These are phyloP conservation scores for Monomorium pharaonis DNA, from an alignment of 1,140 invertebrate species.

Conservation along the genomic window DNA sequence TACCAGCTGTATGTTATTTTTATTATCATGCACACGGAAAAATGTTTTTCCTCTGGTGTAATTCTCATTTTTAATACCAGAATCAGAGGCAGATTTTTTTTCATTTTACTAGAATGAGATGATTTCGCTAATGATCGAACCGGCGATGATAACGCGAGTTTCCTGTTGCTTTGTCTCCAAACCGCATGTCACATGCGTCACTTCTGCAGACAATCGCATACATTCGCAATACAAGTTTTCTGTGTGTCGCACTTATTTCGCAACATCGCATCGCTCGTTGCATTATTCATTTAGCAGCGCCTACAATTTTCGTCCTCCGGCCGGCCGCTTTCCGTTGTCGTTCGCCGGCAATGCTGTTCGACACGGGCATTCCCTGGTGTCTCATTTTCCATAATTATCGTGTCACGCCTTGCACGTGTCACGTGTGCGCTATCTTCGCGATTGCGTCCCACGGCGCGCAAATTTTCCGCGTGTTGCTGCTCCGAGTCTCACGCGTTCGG, in stretches of 20 bases:
- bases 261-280: background rate
- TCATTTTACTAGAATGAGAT: background rate
- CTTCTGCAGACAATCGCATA: background rate
- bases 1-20: background rate
- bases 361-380: background rate
- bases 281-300: background rate
- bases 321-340: background rate
- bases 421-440: background rate
- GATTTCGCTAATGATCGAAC: background rate
- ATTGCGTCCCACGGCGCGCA: background rate
- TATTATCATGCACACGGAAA: background rate
- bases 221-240: background rate
- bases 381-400: conserved; percentile 36
- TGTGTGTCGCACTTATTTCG: background rate
- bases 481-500: background rate
- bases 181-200: background rate
- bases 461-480: background rate
- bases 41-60: background rate
- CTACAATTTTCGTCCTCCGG: background rate
- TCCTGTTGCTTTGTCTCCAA: background rate
- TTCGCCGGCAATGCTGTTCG: background rate
- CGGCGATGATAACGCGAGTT: background rate
- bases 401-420: background rate
- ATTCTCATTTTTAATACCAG: background rate
- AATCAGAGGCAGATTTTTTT: background rate